A percentile compares a stretch with the other conserved stretches of the same genome.
phyloP scores from a whole-genome alignment of 2,888 invertebrate genomes.

The Dasysyrphus tricinctus region DNA sequence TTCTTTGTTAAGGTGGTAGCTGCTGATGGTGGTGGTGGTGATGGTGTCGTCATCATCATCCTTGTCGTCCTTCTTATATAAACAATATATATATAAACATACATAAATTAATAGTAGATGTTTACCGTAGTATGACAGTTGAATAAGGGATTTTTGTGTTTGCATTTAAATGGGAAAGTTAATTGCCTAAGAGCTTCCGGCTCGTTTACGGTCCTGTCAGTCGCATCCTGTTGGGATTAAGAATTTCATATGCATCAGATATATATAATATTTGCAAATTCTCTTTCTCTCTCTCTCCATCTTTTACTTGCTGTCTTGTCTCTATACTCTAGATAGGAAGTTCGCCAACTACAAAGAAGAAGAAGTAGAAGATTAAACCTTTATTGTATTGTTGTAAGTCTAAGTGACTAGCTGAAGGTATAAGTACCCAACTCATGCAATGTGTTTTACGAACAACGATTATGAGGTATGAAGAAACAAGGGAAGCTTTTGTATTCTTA shows the following conservation, averaged over 20 bases:
- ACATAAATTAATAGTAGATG: slow-evolving; percentile 13
- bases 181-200: slow-evolving; percentile 72
- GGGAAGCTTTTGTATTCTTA: slow-evolving; percentile 38
- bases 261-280: slow-evolving; percentile 9
- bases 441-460: slow-evolving; percentile 26
- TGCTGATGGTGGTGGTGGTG: not conserved
- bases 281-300: not conserved
- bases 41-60: not conserved
- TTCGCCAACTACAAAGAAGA: slow-evolving; percentile 8
- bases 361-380: slow-evolving; percentile 17
- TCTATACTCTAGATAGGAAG: slow-evolving; percentile 19
- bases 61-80: not conserved
- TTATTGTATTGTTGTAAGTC: slow-evolving; percentile 17
- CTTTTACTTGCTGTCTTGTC: not conserved
- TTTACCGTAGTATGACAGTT: slow-evolving; percentile 39
- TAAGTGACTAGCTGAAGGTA: slow-evolving; percentile 11
- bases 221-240: slow-evolving; percentile 58
- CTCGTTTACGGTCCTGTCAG: slow-evolving; percentile 65
- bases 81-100: not conserved
- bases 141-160: slow-evolving; percentile 71
- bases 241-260: slow-evolving; percentile 52
- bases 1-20: slow-evolving; percentile 30
- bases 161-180: slow-evolving; percentile 73
- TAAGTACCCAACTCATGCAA: slow-evolving; percentile 12
- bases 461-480: slow-evolving; percentile 43